These are phyloP conservation scores for Dasypolia templi DNA, from an alignment of 2,888 invertebrate species.

Conservation along the genomic window DNA sequence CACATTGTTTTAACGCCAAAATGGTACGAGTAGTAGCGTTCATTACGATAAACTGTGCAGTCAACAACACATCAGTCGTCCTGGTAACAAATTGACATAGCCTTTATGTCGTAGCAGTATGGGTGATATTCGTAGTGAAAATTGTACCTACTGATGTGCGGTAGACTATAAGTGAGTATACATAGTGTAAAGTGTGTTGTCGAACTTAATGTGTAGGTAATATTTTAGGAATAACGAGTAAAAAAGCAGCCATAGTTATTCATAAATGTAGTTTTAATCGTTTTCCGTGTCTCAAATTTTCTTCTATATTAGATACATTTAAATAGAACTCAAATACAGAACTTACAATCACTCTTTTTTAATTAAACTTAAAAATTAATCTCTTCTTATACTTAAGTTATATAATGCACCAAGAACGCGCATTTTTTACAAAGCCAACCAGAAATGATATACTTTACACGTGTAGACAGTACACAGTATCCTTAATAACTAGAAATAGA, in stretches of 20 bases:
- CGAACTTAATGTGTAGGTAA: background rate
- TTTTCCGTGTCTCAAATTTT: slow-evolving; percentile 51
- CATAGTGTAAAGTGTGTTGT: background rate
- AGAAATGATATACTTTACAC: slow-evolving; percentile 32
- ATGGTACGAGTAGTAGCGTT: no score
- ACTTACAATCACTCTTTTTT: slow-evolving; percentile 38
- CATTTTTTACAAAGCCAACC: slow-evolving; percentile 61
- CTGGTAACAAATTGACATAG: no score
- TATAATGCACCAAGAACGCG: slow-evolving; percentile 62
- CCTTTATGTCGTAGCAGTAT: no score
- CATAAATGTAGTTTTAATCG: slow-evolving; percentile 58
- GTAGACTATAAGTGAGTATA: background rate
- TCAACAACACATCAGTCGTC: no score
- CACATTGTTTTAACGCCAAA: no score
- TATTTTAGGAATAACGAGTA: background rate
- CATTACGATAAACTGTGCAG: no score
- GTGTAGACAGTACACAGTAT: slow-evolving; percentile 43
- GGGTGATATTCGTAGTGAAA: no score
- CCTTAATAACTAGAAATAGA: slow-evolving; percentile 42
- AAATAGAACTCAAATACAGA: slow-evolving; percentile 66
- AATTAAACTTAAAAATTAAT: slow-evolving; percentile 59
- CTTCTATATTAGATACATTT: slow-evolving; percentile 47
- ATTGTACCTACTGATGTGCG: no score
- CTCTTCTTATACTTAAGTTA: slow-evolving; percentile 50
- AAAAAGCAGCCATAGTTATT: slow-evolving; percentile 30